These are phyloP conservation scores for Himalopsyche tibetana DNA, from an alignment of 2,888 invertebrate genomes.

Conservation along the genomic window DNA sequence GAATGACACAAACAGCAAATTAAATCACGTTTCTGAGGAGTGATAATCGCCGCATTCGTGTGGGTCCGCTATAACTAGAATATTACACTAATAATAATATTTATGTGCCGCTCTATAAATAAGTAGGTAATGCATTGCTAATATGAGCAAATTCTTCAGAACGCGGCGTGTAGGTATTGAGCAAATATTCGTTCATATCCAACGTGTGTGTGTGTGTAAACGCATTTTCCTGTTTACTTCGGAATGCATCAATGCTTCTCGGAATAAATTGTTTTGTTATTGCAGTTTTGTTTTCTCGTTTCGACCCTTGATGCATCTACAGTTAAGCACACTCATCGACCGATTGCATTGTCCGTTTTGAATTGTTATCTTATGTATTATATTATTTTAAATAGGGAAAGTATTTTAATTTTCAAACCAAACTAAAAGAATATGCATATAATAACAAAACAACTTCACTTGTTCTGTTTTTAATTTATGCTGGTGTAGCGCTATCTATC, in stretches of 20 bases:
- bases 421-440: too few relatives aligned
- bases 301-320: background rate
- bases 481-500: too few relatives aligned
- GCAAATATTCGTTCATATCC: background rate
- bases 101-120: slow-evolving; percentile 9
- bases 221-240: slow-evolving; percentile 31
- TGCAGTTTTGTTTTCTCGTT: background rate
- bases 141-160: background rate
- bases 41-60: background rate
- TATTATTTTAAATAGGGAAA: too few relatives aligned
- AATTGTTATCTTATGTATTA: too few relatives aligned
- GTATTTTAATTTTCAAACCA: too few relatives aligned
- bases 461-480: too few relatives aligned
- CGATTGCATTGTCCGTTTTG: too few relatives aligned
- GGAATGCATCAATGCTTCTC: slow-evolving; percentile 12
- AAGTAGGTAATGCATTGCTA: background rate
- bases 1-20: background rate
- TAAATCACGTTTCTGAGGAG: background rate
- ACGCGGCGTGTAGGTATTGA: background rate
- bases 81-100: background rate
- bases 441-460: too few relatives aligned
- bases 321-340: too few relatives aligned
- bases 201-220: background rate
- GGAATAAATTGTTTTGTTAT: background rate
- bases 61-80: slow-evolving; percentile 10